A percentile compares a stretch with the other conserved stretches of the same genome.
These are phyloP conservation scores for Rhinopomastus cyanomelas DNA, from an alignment of 2,113 vertebrate species.

Conservation along the genomic window DNA sequence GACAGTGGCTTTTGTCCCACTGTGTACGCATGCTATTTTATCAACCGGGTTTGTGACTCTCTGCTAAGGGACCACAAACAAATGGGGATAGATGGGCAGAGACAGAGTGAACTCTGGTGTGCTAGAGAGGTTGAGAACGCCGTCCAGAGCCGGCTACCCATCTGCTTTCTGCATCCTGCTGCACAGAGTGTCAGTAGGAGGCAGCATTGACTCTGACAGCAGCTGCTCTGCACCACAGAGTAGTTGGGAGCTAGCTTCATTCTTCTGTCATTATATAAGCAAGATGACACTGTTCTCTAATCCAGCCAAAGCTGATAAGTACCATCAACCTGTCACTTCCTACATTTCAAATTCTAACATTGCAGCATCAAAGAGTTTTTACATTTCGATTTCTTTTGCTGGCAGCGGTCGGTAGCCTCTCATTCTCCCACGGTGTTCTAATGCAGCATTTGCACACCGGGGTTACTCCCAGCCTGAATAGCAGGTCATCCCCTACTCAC, in stretches of 20 bases:
- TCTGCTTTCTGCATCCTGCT: not conserved
- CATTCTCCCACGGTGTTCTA: slow-evolving; percentile 87
- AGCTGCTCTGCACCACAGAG: slow-evolving; percentile 47
- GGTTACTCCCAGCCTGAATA: slow-evolving; percentile 89
- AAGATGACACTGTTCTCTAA: slow-evolving; percentile 88
- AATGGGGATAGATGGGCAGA: accelerated
- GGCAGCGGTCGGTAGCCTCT: slow-evolving; percentile 83
- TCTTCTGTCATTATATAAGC: slow-evolving; percentile 85
- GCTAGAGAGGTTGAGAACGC: not conserved
- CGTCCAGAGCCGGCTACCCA: not conserved
- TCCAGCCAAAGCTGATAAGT: slow-evolving; percentile 88
- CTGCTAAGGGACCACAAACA: not conserved
- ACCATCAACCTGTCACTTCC: slow-evolving; percentile 89
- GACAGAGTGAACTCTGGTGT: not conserved
- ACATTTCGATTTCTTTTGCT: slow-evolving; percentile 89
- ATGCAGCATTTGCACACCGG: slow-evolving; percentile 86
- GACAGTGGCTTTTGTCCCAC: not conserved
- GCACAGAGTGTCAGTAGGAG: slow-evolving; percentile 71
- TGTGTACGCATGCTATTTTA: not conserved
- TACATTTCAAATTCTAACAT: slow-evolving; percentile 88
- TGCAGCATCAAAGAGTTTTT: slow-evolving; percentile 89
- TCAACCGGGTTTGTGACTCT: not conserved
- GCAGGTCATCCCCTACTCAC: slow-evolving; percentile 87
- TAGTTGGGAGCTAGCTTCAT: slow-evolving; percentile 79
- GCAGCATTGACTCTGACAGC: slow-evolving; percentile 74